Evolutionary conservation across 2,797 vertebrate species (phyloP), one percentile per base, ranked within the genome.

Genomic region (Phrynocephalus forsythii): DNA sequence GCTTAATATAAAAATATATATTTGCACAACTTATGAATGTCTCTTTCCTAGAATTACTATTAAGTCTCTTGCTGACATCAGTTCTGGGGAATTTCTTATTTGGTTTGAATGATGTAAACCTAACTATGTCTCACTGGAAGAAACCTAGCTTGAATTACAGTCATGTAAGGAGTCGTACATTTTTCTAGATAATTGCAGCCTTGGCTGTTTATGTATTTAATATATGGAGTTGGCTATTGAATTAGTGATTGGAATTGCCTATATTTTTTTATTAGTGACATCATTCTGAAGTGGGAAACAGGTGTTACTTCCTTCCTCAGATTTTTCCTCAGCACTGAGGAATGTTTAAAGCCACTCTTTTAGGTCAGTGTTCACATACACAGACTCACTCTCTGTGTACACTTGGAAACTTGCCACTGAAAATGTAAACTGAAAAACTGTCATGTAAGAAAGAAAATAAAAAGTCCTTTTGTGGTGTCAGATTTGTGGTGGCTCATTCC

Each of bases 21-120:
- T 95, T 91, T 92, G 89, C 86, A 86, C 48, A 92, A 82, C 44
- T 93, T 90, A 93, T 30, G 87, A 89, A 83, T 81, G 90, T 85
- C 86, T 91, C 52, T 38, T 30, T 72, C 86, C 84, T 89, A 78
- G 90, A 94, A 92, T 90, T 90, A 89, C 33, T 90, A 60, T 63
- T 13, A 93, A 94, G 82, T 67, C 71, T 79, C 71, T 90, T 88
- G 79, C 80, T 92, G 90, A 94, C 91, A 93, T 94, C 82, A 94
- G 33, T 52, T 90, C 83, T 85, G 76, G 92, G 79, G 90, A 93
- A 94, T 93, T 93, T 79, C 79, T 91, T 48, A 2, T 90, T 82
- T 91, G 30, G 76, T 87, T 89, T 88, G 83, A 87, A 89, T 90
- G 56, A 92, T 72, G 92, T 92, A 92, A 76, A 83, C 89, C 48